A percentile compares a stretch with the other conserved stretches of the same genome.
Conservation (phyloP, 2,113 vertebrate species). For the Ochotona curzoniae region DNA sequence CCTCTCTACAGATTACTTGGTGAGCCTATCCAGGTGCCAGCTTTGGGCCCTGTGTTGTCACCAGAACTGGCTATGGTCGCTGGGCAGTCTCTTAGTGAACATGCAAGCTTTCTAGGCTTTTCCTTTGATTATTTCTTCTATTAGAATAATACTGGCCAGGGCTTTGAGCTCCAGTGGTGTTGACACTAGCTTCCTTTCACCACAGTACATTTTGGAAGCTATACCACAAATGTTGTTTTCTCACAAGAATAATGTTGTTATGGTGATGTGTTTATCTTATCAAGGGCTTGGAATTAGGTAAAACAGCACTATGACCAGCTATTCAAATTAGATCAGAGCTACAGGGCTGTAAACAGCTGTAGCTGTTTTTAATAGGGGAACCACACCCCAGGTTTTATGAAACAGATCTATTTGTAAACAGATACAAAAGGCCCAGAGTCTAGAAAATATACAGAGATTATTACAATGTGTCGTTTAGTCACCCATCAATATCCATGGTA, state of each 20-base stretch:
- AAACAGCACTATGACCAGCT: slow-evolving; percentile 30
- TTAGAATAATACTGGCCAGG: neutral
- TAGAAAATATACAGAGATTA: neutral
- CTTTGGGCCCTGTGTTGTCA: neutral
- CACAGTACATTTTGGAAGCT: slow-evolving; percentile 14
- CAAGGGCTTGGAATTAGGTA: slow-evolving; percentile 57
- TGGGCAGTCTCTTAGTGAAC: neutral
- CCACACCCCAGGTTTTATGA: slow-evolving; percentile 12
- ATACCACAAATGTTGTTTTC: slow-evolving; percentile 45
- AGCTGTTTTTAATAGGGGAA: slow-evolving; percentile 47
- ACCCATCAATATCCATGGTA: neutral
- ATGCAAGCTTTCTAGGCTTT: neutral
- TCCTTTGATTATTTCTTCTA: neutral
- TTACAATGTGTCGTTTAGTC: neutral
- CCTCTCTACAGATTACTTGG: no score
- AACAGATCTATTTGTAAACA: neutral
- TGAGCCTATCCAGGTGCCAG: neutral
- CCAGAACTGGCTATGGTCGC: neutral
- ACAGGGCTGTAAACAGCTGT: neutral
- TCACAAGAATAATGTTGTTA: slow-evolving; percentile 44
- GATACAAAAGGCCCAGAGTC: neutral
- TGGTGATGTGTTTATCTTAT: slow-evolving; percentile 66
- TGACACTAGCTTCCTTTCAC: neutral
- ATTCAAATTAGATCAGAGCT: slow-evolving; percentile 50
- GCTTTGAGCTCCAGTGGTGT: neutral